Percentiles rank a stretch among this genome's conserved stretches.
Evolutionary conservation across 2,888 invertebrate genomes (phyloP).

Genomic region (Clepsis dumicolana): DNA sequence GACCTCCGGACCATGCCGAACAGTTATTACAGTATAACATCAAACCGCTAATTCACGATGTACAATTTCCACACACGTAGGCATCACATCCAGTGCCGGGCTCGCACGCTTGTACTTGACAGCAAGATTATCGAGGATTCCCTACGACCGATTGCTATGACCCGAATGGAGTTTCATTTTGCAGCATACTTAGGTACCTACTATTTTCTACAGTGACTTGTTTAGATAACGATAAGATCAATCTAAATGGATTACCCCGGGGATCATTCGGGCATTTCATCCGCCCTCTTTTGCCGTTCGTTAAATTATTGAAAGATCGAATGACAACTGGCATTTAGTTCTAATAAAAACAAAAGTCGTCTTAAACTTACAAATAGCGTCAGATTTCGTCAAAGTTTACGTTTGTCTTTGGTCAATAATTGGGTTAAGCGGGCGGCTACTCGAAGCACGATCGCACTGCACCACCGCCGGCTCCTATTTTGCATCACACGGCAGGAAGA

Average conservation of each 20-base stretch:
- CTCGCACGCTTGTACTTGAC: conserved; percentile 70
- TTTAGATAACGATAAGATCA: conserved; percentile 30
- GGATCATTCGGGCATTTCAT: conserved; percentile 1
- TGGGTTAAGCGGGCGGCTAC: neutral
- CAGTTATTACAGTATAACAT: neutral
- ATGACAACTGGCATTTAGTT: conserved; percentile 1
- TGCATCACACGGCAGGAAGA: neutral
- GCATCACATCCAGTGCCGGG: conserved; percentile 54
- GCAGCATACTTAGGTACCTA: conserved; percentile 28
- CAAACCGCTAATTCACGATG: conserved; percentile 26
- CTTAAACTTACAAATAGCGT: neutral
- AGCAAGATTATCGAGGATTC: conserved; percentile 73
- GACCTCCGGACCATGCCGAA: neutral
- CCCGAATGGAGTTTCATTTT: conserved; percentile 58
- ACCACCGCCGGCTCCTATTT: neutral
- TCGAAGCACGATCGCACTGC: neutral
- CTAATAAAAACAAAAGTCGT: neutral
- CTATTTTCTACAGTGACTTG: conserved; percentile 15
- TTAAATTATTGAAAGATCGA: conserved; percentile 10
- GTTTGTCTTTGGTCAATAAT: conserved; percentile 9
- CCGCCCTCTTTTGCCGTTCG: neutral
- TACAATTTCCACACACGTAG: conserved; percentile 52
- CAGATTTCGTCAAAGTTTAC: conserved; percentile 8
- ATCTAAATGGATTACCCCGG: conserved; percentile 17
- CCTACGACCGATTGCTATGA: conserved; percentile 64